Base-by-base conservation (phyloP, 2,797 vertebrate genomes). In the Centroberyx gerrardi region DNA sequence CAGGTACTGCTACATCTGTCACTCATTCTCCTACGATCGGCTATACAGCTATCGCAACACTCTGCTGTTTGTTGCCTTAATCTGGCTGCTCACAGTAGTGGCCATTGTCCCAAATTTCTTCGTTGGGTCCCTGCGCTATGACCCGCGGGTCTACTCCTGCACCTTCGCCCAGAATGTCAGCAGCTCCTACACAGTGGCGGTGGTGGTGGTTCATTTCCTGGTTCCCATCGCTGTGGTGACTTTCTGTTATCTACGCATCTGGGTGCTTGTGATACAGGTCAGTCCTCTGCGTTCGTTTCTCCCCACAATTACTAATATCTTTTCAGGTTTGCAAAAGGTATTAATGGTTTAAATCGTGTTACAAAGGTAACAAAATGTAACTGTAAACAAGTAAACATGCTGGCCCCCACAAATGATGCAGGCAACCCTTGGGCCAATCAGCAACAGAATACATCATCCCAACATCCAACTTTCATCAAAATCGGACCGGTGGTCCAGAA, bases 1-100 rank as follows among this genome's bases (percentile, higher is more conserved):
- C 93, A 93, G 95, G 76, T 96, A 96, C 87, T 96, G 95, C 93
- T 96, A 96, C 83, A 96, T 96, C 90, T 96, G 96, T 74, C 96
- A 96, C 90, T 95, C 94, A 2, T 93, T 95, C 78, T 91, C 92
- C 83, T 96, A 96, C 62, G 92, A 94, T 27, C 93, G 92, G 8
- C 90, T 96, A 22, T 96, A 96, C 93, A 96, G 94, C 85, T 94
- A 90, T 79, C 93, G 92, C 74, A 96, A 96, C 92, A 96, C 95
- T 1, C 79, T 95, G 72, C 83, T 95, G 69, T 94, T 96, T 53
- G 94, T 96, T 68, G 94, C 91, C 72, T 92, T 96, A 72, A 95
- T 96, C 60, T 96, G 96, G 96, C 86, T 88, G 29, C 91, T 96
- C 63, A 95, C 96, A 0, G 31, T 96, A 2, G 82, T 95, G 79